Evolutionary conservation across 2,888 invertebrate genomes (phyloP), one percentile per base, ranked within the genome.

Genomic region (Pelosia muscerda): DNA sequence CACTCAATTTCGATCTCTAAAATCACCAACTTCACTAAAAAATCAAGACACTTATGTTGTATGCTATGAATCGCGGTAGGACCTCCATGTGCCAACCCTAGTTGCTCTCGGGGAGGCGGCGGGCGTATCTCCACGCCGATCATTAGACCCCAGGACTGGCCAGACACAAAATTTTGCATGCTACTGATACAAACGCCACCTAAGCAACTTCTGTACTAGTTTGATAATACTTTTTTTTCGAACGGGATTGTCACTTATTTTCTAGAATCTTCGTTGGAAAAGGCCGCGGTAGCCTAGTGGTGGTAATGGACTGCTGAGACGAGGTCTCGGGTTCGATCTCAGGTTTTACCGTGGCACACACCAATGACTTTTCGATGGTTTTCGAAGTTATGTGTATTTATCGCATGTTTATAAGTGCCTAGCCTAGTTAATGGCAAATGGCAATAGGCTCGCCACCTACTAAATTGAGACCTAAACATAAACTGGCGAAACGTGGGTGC

Each of bases 161-260:
- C 90, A 88, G 89, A 88, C 86, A 81, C 86, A 85, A 85, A 89
- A 91, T 91, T 92, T 92, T 92, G 93, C 92, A 92, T 92, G 92
- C 90, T 88, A 88, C 90, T 86, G 84, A 85, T 86, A 85, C 83
- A 71, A 70, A 59, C 58, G 84, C 81, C 75, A 75, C 76, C 85
- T 73, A 77, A 77, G 71, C 76, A 75, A 79, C 71, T 76, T 57
- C 57, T 71, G 60, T 69, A 73, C 73, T 69, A 79, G 68, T 69
- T 68, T 70, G 65, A 64, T 71, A 74, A 70, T 80, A 23, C 15
- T 26, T 60, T 63, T 26, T 63, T 64, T 64, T 53, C 23, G 55
- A 31, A 59, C 31, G n/a, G 0, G 23, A 38, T 59, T 34, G 57
- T 22, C 31, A 53, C 54, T 38, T 31, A 28, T 23, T 34, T 55